Base-by-base conservation (phyloP, 1,140 invertebrate species). In the Aleiodes sp. region DNA sequence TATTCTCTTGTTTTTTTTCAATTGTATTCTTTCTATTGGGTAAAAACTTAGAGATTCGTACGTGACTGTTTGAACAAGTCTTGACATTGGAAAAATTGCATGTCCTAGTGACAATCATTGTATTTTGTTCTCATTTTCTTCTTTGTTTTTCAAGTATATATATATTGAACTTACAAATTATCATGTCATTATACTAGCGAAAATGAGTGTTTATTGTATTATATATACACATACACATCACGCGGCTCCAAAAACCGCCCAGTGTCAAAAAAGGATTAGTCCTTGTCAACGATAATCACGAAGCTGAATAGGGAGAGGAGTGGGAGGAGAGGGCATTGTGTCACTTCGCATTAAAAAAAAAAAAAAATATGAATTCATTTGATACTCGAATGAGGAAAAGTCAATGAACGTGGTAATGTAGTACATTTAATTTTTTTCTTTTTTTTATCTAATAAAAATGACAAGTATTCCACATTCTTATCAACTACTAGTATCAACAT, bases 401-500 rank as follows among this genome's bases (percentile, higher is more conserved):
- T 65, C 57, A 21, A 35, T 56, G 56, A 26, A 61, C 24, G 41
- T 43, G 52, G 37, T 19, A 63, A 61, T 69, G 57, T 68, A 70
- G 37, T 64, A 43, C 33, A 70, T 64, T 59, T 71, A 46, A 61
- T 60, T n/a, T n/a, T n/a, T n/a, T n/a, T n/a, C n/a, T n/a, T n/a
- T n/a, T n/a, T n/a, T n/a, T 43, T 33, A 65, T 52, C 57, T 65
- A 78, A 81, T 74, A 72, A 75, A 74, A 71, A 76, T 79, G 78
- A 83, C 80, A 81, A 81, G 77, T 81, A 82, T 82, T 80, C 77
- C 79, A 82, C 78, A 81, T 80, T 78, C 69, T 78, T 83, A 82
- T 72, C 74, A 78, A 80, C 73, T 66, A 59, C 52, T 81, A 84
- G 64, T 86, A 86, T 85, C 76, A 81, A 85, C 82, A 86, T 86